phyloP scores from a whole-genome alignment of 2,113 vertebrate genomes.

The Gambusia affinis region DNA sequence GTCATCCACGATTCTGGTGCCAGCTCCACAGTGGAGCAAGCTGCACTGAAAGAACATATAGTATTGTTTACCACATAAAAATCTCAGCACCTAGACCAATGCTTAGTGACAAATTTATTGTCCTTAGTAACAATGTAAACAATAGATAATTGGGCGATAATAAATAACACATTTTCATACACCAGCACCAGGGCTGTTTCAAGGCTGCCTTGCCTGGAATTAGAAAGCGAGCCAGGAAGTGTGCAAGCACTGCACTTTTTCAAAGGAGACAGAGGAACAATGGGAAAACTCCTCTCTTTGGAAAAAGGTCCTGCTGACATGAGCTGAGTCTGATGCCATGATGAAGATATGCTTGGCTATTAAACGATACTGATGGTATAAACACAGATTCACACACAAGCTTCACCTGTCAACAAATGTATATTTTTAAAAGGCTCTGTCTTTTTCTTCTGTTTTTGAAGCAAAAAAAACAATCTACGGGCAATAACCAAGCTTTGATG shows the following conservation, averaged over 20 bases:
- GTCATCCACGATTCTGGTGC: constrained; percentile 86
- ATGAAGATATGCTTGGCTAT: constrained; percentile 66
- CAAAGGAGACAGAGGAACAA: constrained; percentile 49
- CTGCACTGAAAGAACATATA: constrained; percentile 88
- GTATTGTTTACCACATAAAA: constrained; percentile 93
- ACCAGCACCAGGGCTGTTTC: constrained; percentile 30
- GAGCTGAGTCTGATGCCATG: constrained; percentile 47
- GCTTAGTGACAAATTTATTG: constrained; percentile 87
- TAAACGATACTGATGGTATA: constrained; percentile 46
- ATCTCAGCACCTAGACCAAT: constrained; percentile 86
- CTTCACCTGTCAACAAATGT: not conserved
- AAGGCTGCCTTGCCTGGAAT: constrained; percentile 53
- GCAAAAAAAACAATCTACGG: too few relatives aligned
- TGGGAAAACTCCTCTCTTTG: constrained; percentile 18
- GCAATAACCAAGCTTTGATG: too few relatives aligned
- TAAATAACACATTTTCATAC: constrained; percentile 78
- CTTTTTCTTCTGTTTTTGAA: not conserved
- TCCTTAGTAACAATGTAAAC: constrained; percentile 92
- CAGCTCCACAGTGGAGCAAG: constrained; percentile 85
- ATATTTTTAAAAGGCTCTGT: not conserved
- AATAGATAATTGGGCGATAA: constrained; percentile 84
- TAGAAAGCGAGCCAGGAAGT: constrained; percentile 51
- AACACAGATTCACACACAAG: not conserved
- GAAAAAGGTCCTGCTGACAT: constrained; percentile 44
- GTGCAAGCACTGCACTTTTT: constrained; percentile 50